A percentile compares a stretch with the other conserved stretches of the same genome.
phyloP scores from a whole-genome alignment of 30 jellyfish, hydroid and myxozoan species.

The Hydractinia symbiolongicarpus region DNA sequence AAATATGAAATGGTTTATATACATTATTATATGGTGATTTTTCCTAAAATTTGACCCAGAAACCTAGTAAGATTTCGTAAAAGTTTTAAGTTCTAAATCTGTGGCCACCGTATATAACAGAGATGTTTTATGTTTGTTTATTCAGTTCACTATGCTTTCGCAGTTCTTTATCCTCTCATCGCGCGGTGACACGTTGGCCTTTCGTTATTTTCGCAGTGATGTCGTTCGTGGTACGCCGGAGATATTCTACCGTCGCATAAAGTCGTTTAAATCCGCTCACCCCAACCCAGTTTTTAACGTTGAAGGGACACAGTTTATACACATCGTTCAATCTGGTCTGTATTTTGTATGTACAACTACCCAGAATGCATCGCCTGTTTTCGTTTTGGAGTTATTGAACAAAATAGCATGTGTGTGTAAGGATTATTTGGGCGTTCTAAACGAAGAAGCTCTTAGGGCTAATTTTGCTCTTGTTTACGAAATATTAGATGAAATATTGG shows the following conservation, averaged over 20 bases:
- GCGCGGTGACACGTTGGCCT: constrained; percentile 81
- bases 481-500: constrained; percentile 91
- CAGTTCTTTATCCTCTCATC: constrained; percentile 78
- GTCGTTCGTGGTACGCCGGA: constrained; percentile 85
- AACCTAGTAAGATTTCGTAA: no score
- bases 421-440: constrained; percentile 83
- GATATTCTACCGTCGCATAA: constrained; percentile 53
- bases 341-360: constrained; percentile 80
- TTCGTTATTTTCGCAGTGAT: constrained; percentile 83
- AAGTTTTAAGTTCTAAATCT: no score
- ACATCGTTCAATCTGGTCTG: constrained; percentile 50
- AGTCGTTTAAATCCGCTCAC: constrained; percentile 29
- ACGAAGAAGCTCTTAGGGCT: constrained; percentile 70
- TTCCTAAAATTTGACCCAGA: no score
- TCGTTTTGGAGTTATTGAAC: constrained; percentile 73
- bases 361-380: constrained; percentile 62
- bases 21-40: no score
- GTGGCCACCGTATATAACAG: no score
- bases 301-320: constrained; percentile 68
- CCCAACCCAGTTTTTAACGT: constrained; percentile 59
- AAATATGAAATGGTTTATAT: no score
- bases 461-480: constrained; percentile 89
- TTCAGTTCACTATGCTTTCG: constrained; percentile 46
- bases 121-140: no score
- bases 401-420: constrained; percentile 80